Evolutionary conservation across 2,113 vertebrate species (phyloP).

Genomic region (Brachyistius frenatus): DNA sequence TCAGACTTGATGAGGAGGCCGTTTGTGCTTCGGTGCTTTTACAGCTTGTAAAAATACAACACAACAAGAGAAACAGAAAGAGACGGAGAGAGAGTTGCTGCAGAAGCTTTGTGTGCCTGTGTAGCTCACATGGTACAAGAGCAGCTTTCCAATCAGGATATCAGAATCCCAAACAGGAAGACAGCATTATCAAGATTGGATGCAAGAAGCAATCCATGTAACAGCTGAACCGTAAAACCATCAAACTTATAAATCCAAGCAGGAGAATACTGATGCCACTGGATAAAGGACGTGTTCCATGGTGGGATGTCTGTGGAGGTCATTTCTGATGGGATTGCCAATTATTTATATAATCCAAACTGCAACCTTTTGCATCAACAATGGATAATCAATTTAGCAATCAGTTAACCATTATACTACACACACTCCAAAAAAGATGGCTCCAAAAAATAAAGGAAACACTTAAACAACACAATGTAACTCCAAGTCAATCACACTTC

Average conservation of each 20-base stretch:
- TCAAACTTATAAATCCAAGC: background rate
- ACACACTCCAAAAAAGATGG: too few species aligned
- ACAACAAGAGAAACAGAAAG: constrained; percentile 16
- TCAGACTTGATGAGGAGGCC: constrained; percentile 49
- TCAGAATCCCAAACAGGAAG: background rate
- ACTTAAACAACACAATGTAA: too few species aligned
- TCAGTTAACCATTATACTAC: too few species aligned
- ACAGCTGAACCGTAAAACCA: background rate
- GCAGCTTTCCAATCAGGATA: background rate
- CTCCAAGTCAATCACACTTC: too few species aligned
- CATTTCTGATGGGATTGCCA: too few species aligned
- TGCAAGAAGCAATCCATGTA: background rate
- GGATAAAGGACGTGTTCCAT: background rate
- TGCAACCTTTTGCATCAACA: too few species aligned
- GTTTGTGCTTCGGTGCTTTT: constrained; percentile 52
- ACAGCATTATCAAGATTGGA: background rate
- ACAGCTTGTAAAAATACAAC: constrained; percentile 47
- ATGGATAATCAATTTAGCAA: too few species aligned
- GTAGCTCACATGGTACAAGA: background rate
- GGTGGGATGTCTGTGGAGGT: background rate
- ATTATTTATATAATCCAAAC: background rate
- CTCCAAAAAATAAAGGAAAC: too few species aligned
- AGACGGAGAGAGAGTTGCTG: background rate
- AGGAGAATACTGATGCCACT: background rate
- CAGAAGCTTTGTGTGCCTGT: background rate